These are phyloP conservation scores for Helogale parvula DNA, from an alignment of 2,113 vertebrate species.

Conservation along the genomic window DNA sequence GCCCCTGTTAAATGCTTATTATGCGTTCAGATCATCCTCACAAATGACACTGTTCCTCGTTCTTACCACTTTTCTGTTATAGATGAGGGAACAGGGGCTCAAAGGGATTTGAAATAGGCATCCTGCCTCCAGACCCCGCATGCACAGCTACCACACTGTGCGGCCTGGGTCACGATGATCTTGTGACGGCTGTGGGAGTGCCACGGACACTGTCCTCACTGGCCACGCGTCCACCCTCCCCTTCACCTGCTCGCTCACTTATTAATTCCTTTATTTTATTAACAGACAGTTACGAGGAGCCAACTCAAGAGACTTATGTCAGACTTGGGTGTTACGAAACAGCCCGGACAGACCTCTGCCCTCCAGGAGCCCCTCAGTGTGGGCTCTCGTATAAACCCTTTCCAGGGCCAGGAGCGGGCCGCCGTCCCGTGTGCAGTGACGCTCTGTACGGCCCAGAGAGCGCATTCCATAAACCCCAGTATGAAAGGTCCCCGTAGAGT, in stretches of 20 bases:
- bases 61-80: background rate
- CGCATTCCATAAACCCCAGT: too few relatives aligned
- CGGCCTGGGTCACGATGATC: background rate
- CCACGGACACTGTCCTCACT: too few relatives aligned
- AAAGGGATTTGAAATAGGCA: background rate
- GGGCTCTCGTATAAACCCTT: background rate
- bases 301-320: background rate
- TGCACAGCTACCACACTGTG: accelerated
- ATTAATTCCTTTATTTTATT: background rate
- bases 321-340: background rate
- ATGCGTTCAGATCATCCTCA: background rate
- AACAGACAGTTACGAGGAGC: background rate
- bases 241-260: background rate
- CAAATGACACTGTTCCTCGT: background rate
- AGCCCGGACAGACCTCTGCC: background rate
- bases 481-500: background rate
- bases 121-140: background rate
- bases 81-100: background rate
- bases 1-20: background rate
- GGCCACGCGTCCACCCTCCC: background rate
- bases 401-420: background rate
- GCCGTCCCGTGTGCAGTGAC: too few relatives aligned
- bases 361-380: background rate
- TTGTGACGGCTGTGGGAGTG: background rate
- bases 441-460: too few relatives aligned